phyloP scores from a whole-genome alignment of 2,797 vertebrate species.

The Meda fulgida region DNA sequence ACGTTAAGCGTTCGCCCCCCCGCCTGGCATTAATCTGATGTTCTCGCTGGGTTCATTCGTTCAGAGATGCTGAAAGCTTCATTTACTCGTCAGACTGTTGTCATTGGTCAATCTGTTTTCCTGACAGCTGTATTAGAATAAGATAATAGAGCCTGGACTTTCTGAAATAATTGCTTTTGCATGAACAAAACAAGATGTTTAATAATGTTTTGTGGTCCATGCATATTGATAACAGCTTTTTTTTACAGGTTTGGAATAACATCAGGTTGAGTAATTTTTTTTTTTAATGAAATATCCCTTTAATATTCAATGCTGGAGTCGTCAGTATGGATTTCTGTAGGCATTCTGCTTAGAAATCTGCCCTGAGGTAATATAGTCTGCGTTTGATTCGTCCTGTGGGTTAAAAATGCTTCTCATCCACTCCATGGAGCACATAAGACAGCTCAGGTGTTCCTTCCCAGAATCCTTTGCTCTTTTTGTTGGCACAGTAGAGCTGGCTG shows the following conservation, averaged over 20 bases:
- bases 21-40: conserved; percentile 16
- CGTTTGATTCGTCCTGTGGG: conserved; percentile 10
- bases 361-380: neutral
- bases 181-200: neutral
- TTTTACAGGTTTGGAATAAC: neutral
- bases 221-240: neutral
- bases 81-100: conserved; percentile 16
- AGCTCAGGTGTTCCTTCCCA: conserved; percentile 27
- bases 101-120: neutral
- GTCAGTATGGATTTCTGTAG: neutral
- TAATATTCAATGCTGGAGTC: neutral
- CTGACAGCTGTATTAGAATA: neutral
- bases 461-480: conserved; percentile 24
- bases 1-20: conserved; percentile 18
- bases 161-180: neutral
- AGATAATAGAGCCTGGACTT: neutral
- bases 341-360: neutral
- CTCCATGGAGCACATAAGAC: neutral
- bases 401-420: conserved; percentile 5
- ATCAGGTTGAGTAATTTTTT: neutral
- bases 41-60: conserved; percentile 13
- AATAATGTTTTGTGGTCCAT: neutral
- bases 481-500: neutral
- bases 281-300: neutral
- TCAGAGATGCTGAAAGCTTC: conserved; percentile 15